Percentiles rank a stretch among this genome's conserved stretches.
Conservation (phyloP, 2,888 invertebrate genomes). For the Polymixis lichenea region DNA sequence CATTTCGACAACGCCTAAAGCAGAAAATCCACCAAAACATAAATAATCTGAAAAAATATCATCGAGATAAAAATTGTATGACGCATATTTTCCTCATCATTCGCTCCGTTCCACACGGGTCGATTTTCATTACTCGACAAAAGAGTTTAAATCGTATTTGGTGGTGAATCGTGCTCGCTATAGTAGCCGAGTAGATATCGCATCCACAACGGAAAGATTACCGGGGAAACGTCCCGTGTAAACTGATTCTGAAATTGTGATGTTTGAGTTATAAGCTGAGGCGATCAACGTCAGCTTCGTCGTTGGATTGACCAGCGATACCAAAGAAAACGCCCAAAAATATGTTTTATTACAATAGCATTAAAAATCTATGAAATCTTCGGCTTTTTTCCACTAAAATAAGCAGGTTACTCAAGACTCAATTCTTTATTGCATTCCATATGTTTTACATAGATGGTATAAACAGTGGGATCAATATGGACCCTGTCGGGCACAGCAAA, state of each 20-base stretch:
- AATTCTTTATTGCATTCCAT: too few species aligned
- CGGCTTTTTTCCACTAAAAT: too few species aligned
- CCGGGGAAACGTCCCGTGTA: conserved; percentile 70
- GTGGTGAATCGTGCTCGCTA: conserved; percentile 31
- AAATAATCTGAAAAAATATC: neutral
- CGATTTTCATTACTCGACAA: conserved; percentile 52
- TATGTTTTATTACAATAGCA: too few species aligned
- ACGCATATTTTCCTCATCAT: conserved; percentile 10
- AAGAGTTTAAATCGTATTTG: conserved; percentile 55
- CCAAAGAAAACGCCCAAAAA: too few species aligned
- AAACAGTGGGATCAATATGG: too few species aligned
- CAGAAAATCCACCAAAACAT: neutral
- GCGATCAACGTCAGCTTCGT: conserved; percentile 13
- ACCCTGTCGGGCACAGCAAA: too few species aligned
- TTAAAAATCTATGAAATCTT: too few species aligned
- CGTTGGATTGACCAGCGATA: too few species aligned
- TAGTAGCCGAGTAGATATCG: conserved; percentile 59
- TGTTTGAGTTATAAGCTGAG: conserved; percentile 19
- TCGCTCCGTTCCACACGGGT: conserved; percentile 39
- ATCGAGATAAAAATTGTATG: neutral
- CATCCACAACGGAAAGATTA: conserved; percentile 68
- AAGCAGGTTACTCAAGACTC: too few species aligned
- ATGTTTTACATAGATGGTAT: too few species aligned
- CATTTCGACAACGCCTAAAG: neutral
- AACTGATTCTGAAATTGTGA: conserved; percentile 70